Conservation (phyloP, 2,113 vertebrate species). For the Motacilla tschutschensis region DNA sequence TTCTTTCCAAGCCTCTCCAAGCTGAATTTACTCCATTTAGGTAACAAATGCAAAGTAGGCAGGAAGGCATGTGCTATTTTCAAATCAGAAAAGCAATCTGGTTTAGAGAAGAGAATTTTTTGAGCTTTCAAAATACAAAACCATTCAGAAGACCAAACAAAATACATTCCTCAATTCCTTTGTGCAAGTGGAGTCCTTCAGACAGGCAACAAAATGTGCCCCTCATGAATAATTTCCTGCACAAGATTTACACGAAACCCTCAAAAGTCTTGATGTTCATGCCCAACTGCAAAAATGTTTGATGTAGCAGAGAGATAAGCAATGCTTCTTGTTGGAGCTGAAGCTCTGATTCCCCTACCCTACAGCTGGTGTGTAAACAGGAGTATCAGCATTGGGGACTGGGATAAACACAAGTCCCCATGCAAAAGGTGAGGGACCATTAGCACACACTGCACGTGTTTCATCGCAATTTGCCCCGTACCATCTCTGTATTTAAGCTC, state of each 20-base stretch:
- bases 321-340: background rate
- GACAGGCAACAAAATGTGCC: background rate
- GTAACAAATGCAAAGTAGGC: background rate
- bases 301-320: background rate
- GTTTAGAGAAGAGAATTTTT: background rate
- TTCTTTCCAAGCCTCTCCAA: conserved; percentile 5
- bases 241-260: background rate
- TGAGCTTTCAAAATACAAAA: background rate
- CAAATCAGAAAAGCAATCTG: background rate
- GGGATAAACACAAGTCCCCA: background rate
- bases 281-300: background rate
- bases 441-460: background rate
- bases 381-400: background rate
- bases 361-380: background rate
- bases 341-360: background rate
- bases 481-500: background rate
- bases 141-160: background rate
- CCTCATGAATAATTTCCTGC: background rate
- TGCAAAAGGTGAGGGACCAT: background rate
- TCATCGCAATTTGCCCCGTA: background rate
- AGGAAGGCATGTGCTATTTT: background rate
- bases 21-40: background rate
- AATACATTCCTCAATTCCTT: background rate
- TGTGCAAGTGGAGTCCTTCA: background rate
- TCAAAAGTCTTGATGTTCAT: background rate